Base-by-base conservation (phyloP, 1,140 invertebrate genomes). In the Macrocentrus cingulum region DNA sequence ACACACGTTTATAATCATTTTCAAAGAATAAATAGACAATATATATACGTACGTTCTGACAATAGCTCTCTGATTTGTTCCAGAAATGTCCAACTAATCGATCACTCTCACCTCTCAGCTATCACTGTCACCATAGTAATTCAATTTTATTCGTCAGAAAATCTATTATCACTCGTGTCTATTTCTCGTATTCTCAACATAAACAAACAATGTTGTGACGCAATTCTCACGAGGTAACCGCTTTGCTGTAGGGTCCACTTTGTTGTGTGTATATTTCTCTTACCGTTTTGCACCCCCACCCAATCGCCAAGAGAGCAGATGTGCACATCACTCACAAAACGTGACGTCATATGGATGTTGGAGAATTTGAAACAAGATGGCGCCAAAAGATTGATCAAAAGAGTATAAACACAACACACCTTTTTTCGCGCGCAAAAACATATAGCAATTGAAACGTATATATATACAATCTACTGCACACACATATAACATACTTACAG, bases 191-290 rank as follows among this genome's bases (percentile, higher is more conserved):
- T 56, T 20, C 29, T 60, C 15, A 32, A 62, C 42, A 59, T 66
- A 68, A 68, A 68, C 60, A 68, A 66, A 66, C 56, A 61, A 60
- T 22, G 45, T 64, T 45, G 54, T 65, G 53, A 62, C 54, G 59
- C 52, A 63, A 64, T 46, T 48, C 34, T n/a, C 56, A 59, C 49
- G 56, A 59, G 56, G 36, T 50, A 44, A 50, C 22, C 11, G 42
- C 36, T 32, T 39, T 23, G 22, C n/a, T 20, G 23, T 32, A 9
- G 9, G 18, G 22, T 55, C 22, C 15, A 20, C 29, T 46, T 36
- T 46, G 25, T 22, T 25, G 22, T 16, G 8, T 29, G 18, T 44
- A 13, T 44, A 41, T 29, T 29, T 29, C 25, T 29, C 25, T 29
- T 25, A 13, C 13, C 9, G 11, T 23, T 25, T 15, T 15, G 22